Evolutionary conservation across 2,797 vertebrate species (phyloP), one percentile per base, ranked within the genome.

Genomic region (Podarcis siculus): DNA sequence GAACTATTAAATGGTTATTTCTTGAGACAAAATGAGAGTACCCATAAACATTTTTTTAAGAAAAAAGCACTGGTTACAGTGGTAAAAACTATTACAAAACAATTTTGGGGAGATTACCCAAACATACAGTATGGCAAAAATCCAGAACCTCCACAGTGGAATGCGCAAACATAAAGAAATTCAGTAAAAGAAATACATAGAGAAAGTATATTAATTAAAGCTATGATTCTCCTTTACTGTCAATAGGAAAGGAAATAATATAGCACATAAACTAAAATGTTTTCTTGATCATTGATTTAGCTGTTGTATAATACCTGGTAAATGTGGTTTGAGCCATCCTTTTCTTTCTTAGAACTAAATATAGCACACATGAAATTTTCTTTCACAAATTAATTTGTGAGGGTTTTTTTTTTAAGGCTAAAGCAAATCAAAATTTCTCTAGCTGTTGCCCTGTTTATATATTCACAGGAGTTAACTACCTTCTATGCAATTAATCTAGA

Each of bases 401-500:
- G 5, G 82, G 17, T 15, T 27, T 75, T 82, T 66, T 83, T 83
- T 66, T 49, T 1, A n/a, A 35, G 21, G 89, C 45, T 89, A 91
- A 79, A 45, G 72, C 8, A 92, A 92, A 35, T 27, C 78, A 89
- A 85, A 86, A 91, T 69, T 92, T 80, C 82, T 91, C 91, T 92
- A 89, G 23, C 73, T 85, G 35, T 91, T 55, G 93, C 78, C 84
- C 30, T 93, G 88, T 93, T 49, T 89, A 30, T 77, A 61, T 83
- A 85, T 93, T 91, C 72, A 87, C 79, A 91, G 69, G 85, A 77
- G 58, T 88, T 83, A 95, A 90, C 69, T 81, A 30, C 69, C 84
- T 91, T 89, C 93, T 92, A 77, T 89, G 86, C 78, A 91, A 87
- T 92, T 94, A 94, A 91, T 94, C 92, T 90, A 72, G 67, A 87